Base-by-base conservation (phyloP, 2,888 invertebrate species). In the Eudasyphora cyanicolor region DNA sequence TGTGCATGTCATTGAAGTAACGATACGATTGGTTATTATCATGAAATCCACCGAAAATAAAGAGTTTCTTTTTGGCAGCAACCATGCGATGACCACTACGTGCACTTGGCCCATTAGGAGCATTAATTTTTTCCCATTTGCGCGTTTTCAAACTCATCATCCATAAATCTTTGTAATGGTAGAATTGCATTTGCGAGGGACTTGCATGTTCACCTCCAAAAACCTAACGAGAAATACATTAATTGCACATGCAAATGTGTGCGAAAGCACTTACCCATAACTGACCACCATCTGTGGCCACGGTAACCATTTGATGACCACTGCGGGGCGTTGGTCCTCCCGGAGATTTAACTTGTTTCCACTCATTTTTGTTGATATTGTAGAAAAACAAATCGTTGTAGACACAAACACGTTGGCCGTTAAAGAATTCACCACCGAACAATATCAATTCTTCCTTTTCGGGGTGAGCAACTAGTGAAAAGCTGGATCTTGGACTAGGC, bases 151-250 rank as follows among this genome's bases (percentile, higher is more conserved):
- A 91, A 86, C 96, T 95, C 89, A 95, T 96, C 76, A 96, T 95
- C 98, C 98, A 98, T 0, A 98, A 93, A 90, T 98, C 98, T 89
- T 95, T 95, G 91, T 97, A 98, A 90, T 98, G 98, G 89, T 98
- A 96, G 91, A 98, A 98, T 92, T 98, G 98, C 19, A 96, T 95
- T 90, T 98, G 97, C 0, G 96, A 95, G 0, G 97, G 96, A 89
- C 97, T 98, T 3, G 97, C 96, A 92, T 96, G 98, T 93, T 98
- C 98, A 0, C 98, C 98, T 7, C 98, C 98, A 93, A 98, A 98
- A 92, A n/a, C 92, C 92, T 32, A 32, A 32, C 32, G 32, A 38
- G 38, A 38, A 45, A 45, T 14, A 45, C 21, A 54, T 78, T 32
- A 3, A 17, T 69, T 42, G 4, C 24, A 60, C 3, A 5, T 49